Conservation (phyloP, 2,113 vertebrate genomes). For the Tringa solitaria region DNA sequence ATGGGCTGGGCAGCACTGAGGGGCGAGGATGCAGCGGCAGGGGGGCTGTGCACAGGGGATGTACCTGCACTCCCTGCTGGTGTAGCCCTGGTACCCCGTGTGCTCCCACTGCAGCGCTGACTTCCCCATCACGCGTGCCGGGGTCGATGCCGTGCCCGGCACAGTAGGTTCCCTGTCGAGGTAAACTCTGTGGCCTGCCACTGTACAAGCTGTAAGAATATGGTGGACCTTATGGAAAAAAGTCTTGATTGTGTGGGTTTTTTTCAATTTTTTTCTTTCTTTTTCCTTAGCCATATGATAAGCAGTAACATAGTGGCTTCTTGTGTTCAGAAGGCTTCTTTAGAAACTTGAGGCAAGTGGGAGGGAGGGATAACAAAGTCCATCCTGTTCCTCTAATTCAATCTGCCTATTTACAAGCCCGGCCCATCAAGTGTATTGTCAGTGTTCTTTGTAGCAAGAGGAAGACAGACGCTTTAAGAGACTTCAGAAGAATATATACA, state of each 20-base stretch:
- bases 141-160: background rate
- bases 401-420: slow-evolving; percentile 16
- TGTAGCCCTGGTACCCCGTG: rapidly evolving
- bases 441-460: background rate
- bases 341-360: slow-evolving; percentile 20
- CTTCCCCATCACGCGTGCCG: rapidly evolving
- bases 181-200: background rate
- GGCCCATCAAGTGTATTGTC: background rate
- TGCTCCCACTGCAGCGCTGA: rapidly evolving
- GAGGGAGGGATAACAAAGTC: slow-evolving; percentile 41
- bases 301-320: background rate
- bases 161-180: background rate
- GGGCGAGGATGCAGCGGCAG: background rate
- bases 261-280: background rate
- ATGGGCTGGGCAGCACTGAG: rapidly evolving
- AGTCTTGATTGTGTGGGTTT: background rate
- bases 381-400: slow-evolving; percentile 37
- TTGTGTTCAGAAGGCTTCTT: slow-evolving; percentile 7
- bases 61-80: background rate
- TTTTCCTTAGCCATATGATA: background rate
- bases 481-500: background rate
- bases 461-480: background rate
- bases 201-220: background rate
- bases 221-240: background rate
- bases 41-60: background rate